Base-by-base conservation (phyloP, 2,113 vertebrate species). In the Engystomops pustulosus region DNA sequence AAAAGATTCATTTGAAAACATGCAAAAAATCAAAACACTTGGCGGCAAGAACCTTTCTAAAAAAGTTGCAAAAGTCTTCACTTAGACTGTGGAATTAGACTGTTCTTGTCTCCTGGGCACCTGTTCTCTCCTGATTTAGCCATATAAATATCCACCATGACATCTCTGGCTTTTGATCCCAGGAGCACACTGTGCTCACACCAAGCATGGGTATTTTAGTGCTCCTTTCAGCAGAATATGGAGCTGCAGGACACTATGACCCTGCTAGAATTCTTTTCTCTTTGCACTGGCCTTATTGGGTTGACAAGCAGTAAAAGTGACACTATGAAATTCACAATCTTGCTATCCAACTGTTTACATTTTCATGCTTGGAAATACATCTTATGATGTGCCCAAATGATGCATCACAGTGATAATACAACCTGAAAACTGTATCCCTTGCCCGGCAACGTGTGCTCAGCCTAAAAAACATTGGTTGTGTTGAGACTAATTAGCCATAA, bases 231-330 rank as follows among this genome's bases (percentile, higher is more conserved):
- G 86, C 15, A 47, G 85, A 80, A 83, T 79, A 47, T 0, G 0
- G 75, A 85, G 30, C 36, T 20, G 74, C 0, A 1, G 82, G 88
- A 60, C 7, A 47, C 32, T 88, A 34, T 77, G 69, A 65, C 9
- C 85, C 90, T 89, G 81, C 79, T 85, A 69, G 58, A 0, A 20
- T 62, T 76, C 84, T 86, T 17, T 86, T 87, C 67, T 12, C 20
- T 0, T 10, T 71, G 74, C 70, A 12, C 14, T 34, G 12, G n/a
- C 32, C 58, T 76, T 45, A 25, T 49, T 49, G 81, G 8, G 86
- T 85, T 68, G 86, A 82, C 75, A 89, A 88, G 58, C 38, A 87
- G 49, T 6, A 78, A 67, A 88, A 76, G 10, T 86, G 62, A 79
- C 71, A 72, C 27, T 53, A 60, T 51, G 77, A 85, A 65, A 80